Conservation (phyloP, 2,888 invertebrate species). For the Polyommatus iphigenia region DNA sequence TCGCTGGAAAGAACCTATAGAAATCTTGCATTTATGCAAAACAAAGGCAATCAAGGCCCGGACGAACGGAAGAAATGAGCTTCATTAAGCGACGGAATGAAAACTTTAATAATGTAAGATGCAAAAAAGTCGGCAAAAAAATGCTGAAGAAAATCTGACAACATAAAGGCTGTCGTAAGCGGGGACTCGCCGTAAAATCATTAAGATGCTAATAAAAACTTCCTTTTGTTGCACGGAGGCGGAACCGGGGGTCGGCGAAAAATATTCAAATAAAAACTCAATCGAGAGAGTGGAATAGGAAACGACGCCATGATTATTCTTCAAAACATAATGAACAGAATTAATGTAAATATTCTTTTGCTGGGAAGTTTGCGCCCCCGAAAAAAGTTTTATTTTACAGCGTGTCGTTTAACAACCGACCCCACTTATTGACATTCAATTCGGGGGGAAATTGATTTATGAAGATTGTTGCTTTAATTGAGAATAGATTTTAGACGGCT, state of each 20-base stretch:
- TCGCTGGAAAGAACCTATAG: slow-evolving; percentile 74
- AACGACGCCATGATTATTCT: slow-evolving; percentile 79
- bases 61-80: slow-evolving; percentile 80
- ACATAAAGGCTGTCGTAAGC: slow-evolving; percentile 81
- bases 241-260: slow-evolving; percentile 68
- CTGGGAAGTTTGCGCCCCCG: slow-evolving; percentile 75
- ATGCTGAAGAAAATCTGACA: slow-evolving; percentile 81
- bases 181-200: slow-evolving; percentile 81
- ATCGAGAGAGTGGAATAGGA: slow-evolving; percentile 74
- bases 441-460: slow-evolving; percentile 81
- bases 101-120: slow-evolving; percentile 81
- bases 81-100: slow-evolving; percentile 80
- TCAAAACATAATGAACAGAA: slow-evolving; percentile 82
- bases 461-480: slow-evolving; percentile 79
- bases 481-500: slow-evolving; percentile 60
- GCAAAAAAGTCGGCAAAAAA: slow-evolving; percentile 79
- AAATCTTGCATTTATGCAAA: slow-evolving; percentile 80
- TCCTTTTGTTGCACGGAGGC: slow-evolving; percentile 78
- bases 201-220: slow-evolving; percentile 82
- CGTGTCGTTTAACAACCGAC: slow-evolving; percentile 78
- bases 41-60: slow-evolving; percentile 79
- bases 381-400: slow-evolving; percentile 79
- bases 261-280: slow-evolving; percentile 81
- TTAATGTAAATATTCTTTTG: slow-evolving; percentile 82
- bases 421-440: slow-evolving; percentile 81